Conservation (phyloP, 1,140 invertebrate species). For the Carcinoscorpius rotundicauda region DNA sequence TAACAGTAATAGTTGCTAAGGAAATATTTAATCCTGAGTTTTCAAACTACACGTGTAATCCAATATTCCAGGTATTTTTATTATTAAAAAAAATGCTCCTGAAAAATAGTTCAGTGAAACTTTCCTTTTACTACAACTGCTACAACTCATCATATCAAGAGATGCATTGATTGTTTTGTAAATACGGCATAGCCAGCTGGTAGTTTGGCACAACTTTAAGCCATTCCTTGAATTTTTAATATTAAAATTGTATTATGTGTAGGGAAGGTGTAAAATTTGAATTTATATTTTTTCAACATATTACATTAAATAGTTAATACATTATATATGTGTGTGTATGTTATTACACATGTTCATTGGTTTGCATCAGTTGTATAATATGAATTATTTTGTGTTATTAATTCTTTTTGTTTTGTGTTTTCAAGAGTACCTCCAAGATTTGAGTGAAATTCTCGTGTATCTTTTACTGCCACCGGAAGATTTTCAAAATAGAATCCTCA, state of each 20-base stretch:
- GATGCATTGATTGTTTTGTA: no score
- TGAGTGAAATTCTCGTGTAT: constrained; percentile 72
- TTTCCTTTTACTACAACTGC: no score
- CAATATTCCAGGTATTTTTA: no score
- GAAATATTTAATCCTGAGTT: no score
- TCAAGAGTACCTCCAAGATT: constrained; percentile 67
- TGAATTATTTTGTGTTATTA: constrained; percentile 14
- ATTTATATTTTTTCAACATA: constrained; percentile 29
- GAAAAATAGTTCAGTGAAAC: no score
- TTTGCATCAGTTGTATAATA: constrained; percentile 10
- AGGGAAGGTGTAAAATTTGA: constrained; percentile 34
- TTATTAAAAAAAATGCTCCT: no score
- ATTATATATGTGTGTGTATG: constrained; percentile 35
- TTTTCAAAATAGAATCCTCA: constrained; percentile 67
- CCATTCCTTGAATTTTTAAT: neutral
- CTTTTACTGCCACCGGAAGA: constrained; percentile 68
- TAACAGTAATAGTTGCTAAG: no score
- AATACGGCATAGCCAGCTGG: no score
- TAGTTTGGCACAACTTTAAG: no score
- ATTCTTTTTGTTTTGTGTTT: constrained; percentile 23
- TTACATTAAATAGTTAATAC: neutral
- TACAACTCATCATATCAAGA: no score
- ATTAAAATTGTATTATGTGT: neutral
- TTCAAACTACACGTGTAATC: no score
- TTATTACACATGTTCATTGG: constrained; percentile 13